These are phyloP conservation scores for Acromyrmex charruanus DNA, from an alignment of 1,140 invertebrate genomes.

Conservation along the genomic window DNA sequence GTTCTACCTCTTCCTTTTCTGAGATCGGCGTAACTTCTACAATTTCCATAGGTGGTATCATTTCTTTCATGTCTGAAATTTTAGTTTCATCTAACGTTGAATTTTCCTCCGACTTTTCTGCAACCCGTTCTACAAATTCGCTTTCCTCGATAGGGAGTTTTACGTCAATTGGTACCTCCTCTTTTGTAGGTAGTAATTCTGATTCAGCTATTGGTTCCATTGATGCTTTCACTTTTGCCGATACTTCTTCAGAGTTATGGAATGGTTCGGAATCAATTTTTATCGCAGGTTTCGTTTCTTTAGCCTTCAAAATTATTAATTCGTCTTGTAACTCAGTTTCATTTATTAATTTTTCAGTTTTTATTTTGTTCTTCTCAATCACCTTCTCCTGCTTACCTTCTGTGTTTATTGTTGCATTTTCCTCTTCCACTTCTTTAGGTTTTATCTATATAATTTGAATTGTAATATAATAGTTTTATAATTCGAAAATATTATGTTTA, in stretches of 20 bases:
- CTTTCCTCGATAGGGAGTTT: conserved; percentile 24
- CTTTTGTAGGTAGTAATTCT: conserved; percentile 31
- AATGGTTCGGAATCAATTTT: background rate
- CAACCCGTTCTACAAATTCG: background rate
- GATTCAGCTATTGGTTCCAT: background rate
- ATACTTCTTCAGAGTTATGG: background rate
- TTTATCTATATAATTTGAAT: conserved; percentile 23
- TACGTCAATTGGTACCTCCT: background rate
- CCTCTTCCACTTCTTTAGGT: background rate
- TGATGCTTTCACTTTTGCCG: background rate
- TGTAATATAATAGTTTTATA: background rate
- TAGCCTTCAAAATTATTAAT: background rate
- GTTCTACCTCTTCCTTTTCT: background rate
- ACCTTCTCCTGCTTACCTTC: background rate
- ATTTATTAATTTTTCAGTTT: background rate
- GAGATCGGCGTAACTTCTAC: background rate
- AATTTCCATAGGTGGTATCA: background rate
- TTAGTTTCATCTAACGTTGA: background rate
- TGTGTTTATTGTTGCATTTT: background rate
- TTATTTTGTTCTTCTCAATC: conserved; percentile 9
- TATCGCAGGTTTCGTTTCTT: background rate
- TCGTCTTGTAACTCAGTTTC: conserved; percentile 18
- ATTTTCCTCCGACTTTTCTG: conserved; percentile 28
- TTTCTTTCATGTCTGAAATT: background rate
- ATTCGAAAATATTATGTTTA: background rate